Evolutionary conservation across 2,797 vertebrate species (phyloP), one percentile per base, ranked within the genome.

Genomic region (Danio jaintianensis): DNA sequence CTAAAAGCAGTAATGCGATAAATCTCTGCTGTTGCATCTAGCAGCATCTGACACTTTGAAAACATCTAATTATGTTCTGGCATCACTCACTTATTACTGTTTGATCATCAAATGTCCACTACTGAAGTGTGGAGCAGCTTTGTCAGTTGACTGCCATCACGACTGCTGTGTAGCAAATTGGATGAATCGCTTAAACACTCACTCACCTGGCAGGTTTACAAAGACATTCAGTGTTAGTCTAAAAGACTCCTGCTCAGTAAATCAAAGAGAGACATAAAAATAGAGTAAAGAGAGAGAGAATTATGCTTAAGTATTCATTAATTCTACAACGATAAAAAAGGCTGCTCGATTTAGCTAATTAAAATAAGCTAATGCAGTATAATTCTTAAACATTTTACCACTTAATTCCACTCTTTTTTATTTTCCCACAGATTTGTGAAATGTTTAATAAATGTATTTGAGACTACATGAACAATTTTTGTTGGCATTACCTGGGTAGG

Each of bases 21-120:
- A 47, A 78, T 69, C 61, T 7, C 43, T 72, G 58, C 74, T 62
- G 73, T 78, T 75, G 77, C 73, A 63, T 70, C 75, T 81, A 47
- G 42, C 50, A 64, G 59, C 8, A 81, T 81, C 75, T 81, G 70
- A 83, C 45, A 70, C 53, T 75, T 77, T 66, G 70, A 78, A 83
- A 78, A 83, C 78, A 69, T 75, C 63, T 78, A 83, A 85, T 78
- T 72, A 78, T 81, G 70, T 70, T 75, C 45, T 42, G 53, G 62
- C 69, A 78, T 75, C 58, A 71, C 70, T 80, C 64, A 68, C 71
- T 75, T 62, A 75, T 68, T 68, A 72, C 29, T 29, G 71, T 85
- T 83, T 85, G 79, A 85, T 83, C 75, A 85, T 83, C 78, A 71
- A 72, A 81, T 70, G 20, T 79, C 47, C 59, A 52, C 69, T 71